Evolutionary conservation across 1,140 invertebrate species (phyloP), one percentile per base, ranked within the genome.

Genomic region (Elymnias hypermnestra): DNA sequence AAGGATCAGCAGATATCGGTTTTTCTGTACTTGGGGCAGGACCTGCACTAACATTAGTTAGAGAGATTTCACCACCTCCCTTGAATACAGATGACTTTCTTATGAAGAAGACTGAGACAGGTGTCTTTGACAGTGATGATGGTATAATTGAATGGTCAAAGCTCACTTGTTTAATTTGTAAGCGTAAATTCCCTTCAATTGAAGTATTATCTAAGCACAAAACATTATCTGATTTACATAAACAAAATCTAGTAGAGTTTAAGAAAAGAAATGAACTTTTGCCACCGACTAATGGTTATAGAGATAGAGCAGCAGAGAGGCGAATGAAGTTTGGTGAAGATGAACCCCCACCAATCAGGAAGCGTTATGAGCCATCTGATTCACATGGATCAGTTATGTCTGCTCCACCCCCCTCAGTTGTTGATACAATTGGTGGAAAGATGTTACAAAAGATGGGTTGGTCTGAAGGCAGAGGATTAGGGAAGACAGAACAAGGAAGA

Each of bases 361-460:
- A 77, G 33, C 55, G 81, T 39, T 70, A 74, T 41, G 91, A 92
- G 52, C 92, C 94, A 33, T 93, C 94, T 1, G 90, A 94, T 46
- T 66, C 83, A 1, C 79, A 86, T n/a, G 64, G 77, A 15, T 69
- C 79, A 1, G 48, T 83, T 39, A 77, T 87, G 8, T 73, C 87
- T 0, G 67, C 76, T 17, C 84, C 88, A 9, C 87, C 88, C 0
- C 75, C 75, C 2, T 92, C 92, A 2, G 92, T 90, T 0, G 89
- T 89, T 44, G 86, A 89, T 18, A 93, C 92, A 0, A 95, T 98
- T 33, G 93, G 94, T 8, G 92, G 93, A 0, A 94, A 95, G 79
- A 87, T 99, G 60, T 77, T 99, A 26, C 97, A 99, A 83, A 98
- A 97, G 86, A 99, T 99, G 98, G 98, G 98, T 0, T 99, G 98